These are phyloP conservation scores for Sinocyclocheilus grahami DNA, from an alignment of 2,113 vertebrate species.

Conservation along the genomic window DNA sequence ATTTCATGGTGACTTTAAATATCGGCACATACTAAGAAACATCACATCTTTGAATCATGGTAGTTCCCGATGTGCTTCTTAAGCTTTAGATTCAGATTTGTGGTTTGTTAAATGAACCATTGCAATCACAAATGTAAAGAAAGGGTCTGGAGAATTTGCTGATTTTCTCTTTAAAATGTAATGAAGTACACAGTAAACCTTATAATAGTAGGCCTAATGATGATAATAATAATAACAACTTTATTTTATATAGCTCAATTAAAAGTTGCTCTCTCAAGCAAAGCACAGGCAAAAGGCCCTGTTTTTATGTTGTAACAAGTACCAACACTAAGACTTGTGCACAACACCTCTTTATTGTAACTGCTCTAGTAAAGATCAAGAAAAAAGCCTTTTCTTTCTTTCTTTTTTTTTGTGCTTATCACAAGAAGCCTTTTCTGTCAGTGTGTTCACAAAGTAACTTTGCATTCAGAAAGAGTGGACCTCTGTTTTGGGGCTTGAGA, in stretches of 20 bases:
- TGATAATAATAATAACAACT: neutral
- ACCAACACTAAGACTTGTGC: neutral
- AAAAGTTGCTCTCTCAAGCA: too few relatives aligned
- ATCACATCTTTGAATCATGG: neutral
- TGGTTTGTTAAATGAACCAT: neutral
- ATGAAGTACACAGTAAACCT: neutral
- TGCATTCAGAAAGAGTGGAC: constrained; percentile 68
- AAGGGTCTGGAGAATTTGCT: neutral
- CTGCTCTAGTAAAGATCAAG: constrained; percentile 43
- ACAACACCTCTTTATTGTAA: neutral
- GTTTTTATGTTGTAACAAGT: constrained; percentile 6
- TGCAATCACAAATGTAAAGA: neutral
- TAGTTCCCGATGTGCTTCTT: neutral
- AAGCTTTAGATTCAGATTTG: neutral
- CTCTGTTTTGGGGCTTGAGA: constrained; percentile 66
- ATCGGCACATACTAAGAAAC: neutral
- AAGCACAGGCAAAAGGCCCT: neutral
- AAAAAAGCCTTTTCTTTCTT: constrained; percentile 38
- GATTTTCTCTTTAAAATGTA: neutral
- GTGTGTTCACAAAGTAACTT: constrained; percentile 62
- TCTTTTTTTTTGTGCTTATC: constrained; percentile 61
- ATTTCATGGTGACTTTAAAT: neutral
- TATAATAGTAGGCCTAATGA: too few relatives aligned
- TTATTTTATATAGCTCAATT: too few relatives aligned
- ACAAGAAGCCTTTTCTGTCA: constrained; percentile 62